phyloP scores from a whole-genome alignment of 2,113 vertebrate species.

The Neolamprologus longior region DNA sequence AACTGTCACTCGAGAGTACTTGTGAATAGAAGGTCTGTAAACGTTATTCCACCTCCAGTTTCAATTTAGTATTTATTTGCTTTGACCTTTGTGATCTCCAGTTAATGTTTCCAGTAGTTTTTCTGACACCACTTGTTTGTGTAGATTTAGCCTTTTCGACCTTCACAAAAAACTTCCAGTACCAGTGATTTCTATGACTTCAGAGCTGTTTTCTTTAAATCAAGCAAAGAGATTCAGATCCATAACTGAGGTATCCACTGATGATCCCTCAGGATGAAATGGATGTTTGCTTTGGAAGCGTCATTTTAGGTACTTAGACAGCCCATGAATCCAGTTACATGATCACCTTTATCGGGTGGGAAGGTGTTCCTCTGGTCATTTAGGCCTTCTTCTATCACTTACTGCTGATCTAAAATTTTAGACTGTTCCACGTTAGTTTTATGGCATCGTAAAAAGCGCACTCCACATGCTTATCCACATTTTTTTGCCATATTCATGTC shows the following conservation, averaged over 20 bases:
- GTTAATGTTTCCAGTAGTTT: neutral
- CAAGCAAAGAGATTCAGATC: neutral
- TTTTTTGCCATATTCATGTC: neutral
- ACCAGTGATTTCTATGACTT: neutral
- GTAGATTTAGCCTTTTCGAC: neutral
- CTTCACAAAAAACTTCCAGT: neutral
- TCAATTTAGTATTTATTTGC: neutral
- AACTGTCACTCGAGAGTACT: neutral
- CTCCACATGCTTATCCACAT: neutral
- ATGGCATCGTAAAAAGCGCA: neutral
- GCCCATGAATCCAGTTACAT: neutral
- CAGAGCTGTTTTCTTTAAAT: neutral
- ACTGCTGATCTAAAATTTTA: neutral
- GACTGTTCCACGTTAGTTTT: neutral
- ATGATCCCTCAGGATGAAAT: neutral
- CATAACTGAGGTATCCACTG: neutral
- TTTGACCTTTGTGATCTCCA: neutral
- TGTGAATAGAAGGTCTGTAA: neutral
- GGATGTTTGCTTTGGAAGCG: neutral
- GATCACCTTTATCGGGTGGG: neutral
- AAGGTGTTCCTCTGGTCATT: neutral
- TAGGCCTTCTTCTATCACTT: accelerated
- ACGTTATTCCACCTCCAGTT: neutral
- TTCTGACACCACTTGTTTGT: neutral
- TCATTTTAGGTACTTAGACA: neutral